Evolutionary conservation across 2,888 invertebrate genomes (phyloP).

Genomic region (Amphimallon solstitiale): DNA sequence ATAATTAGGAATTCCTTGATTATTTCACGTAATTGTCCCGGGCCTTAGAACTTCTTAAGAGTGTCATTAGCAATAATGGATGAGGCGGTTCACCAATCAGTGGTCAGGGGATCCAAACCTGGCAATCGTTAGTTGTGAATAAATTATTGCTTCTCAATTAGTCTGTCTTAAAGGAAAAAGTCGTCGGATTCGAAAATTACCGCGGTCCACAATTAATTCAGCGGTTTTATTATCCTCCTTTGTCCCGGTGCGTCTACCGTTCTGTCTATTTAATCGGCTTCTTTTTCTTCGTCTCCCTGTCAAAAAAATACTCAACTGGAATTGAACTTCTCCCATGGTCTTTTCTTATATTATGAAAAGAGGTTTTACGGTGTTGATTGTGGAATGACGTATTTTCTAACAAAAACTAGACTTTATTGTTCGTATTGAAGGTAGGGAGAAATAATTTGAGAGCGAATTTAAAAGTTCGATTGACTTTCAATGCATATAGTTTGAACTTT

Average conservation of each 20-base stretch:
- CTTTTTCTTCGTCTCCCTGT: slow-evolving; percentile 16
- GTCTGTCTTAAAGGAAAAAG: slow-evolving; percentile 52
- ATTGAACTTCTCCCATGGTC: too few relatives aligned
- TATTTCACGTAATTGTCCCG: slow-evolving; percentile 61
- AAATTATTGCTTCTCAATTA: slow-evolving; percentile 63
- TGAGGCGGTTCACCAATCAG: slow-evolving; percentile 58
- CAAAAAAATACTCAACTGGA: neutral
- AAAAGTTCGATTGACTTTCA: too few relatives aligned
- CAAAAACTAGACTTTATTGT: too few relatives aligned
- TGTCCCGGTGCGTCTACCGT: slow-evolving; percentile 37
- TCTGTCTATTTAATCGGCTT: slow-evolving; percentile 19
- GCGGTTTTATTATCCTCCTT: slow-evolving; percentile 38
- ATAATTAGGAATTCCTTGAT: slow-evolving; percentile 62
- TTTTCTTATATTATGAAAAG: too few relatives aligned
- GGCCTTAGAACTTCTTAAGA: slow-evolving; percentile 58
- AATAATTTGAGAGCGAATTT: too few relatives aligned
- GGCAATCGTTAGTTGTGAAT: slow-evolving; percentile 58
- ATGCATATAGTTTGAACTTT: too few relatives aligned
- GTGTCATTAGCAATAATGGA: slow-evolving; percentile 63
- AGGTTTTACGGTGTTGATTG: too few relatives aligned
- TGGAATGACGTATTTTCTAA: too few relatives aligned
- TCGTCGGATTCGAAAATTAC: slow-evolving; percentile 50
- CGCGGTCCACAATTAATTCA: slow-evolving; percentile 43
- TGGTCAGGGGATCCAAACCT: slow-evolving; percentile 55
- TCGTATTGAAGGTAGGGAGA: too few relatives aligned